Evolutionary conservation across 2,888 invertebrate genomes (phyloP).

Genomic region (Ophraella communa): DNA sequence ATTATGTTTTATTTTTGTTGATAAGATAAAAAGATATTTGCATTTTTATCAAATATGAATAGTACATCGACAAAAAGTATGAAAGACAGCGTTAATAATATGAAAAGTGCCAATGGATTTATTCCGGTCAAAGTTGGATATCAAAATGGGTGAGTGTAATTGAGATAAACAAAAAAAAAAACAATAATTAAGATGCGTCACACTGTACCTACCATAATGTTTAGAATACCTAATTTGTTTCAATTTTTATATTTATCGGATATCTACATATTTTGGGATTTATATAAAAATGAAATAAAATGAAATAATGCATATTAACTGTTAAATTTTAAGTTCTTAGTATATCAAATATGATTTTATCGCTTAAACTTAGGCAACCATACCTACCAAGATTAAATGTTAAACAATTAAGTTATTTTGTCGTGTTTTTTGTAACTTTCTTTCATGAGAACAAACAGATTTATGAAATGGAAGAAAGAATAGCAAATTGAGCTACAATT

Average conservation of each 20-base stretch:
- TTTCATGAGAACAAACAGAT: background rate
- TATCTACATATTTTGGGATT: too few species aligned
- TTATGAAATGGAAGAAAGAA: slow-evolving; percentile 18
- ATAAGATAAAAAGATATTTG: background rate
- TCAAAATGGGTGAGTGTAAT: slow-evolving; percentile 41
- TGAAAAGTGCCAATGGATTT: slow-evolving; percentile 42
- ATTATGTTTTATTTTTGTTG: background rate
- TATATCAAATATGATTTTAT: background rate
- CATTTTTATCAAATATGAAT: slow-evolving; percentile 31
- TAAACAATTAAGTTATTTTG: background rate
- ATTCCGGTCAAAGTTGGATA: slow-evolving; percentile 41
- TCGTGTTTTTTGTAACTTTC: background rate
- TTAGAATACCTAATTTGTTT: too few species aligned
- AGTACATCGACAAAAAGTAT: slow-evolving; percentile 37
- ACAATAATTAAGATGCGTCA: too few species aligned
- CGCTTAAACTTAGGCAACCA: background rate
- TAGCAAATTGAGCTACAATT: slow-evolving; percentile 19
- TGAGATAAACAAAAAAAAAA: background rate
- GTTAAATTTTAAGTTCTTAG: too few species aligned
- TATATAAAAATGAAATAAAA: too few species aligned
- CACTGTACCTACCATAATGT: too few species aligned
- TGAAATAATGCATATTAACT: too few species aligned
- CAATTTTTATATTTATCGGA: too few species aligned
- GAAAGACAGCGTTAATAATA: slow-evolving; percentile 43
- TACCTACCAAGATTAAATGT: background rate